Evolutionary conservation across 2,797 vertebrate genomes (phyloP).

Genomic region (Luscinia megarhynchos): DNA sequence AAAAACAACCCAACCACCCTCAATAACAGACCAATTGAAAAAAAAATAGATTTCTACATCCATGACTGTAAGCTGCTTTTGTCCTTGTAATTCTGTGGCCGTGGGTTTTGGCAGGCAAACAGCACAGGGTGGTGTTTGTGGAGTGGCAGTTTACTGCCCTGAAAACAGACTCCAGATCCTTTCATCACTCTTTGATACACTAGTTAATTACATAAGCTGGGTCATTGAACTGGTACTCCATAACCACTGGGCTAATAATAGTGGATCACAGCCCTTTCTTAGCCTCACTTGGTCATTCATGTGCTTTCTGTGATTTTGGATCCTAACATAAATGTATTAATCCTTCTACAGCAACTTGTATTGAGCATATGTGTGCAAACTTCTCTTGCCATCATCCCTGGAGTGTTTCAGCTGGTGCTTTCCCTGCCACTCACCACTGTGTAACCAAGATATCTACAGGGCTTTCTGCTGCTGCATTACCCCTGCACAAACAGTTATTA

Average conservation of each 20-base stretch:
- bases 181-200: background rate
- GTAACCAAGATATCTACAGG: background rate
- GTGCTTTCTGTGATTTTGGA: background rate
- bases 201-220: background rate
- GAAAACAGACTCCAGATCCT: background rate
- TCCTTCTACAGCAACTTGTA: background rate
- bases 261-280: background rate
- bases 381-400: background rate
- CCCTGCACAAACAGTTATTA: background rate
- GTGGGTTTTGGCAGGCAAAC: background rate
- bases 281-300: background rate
- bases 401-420: background rate
- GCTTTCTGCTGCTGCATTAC: background rate
- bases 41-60: background rate
- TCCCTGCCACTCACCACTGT: background rate
- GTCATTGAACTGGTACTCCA: background rate
- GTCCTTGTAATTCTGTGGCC: background rate
- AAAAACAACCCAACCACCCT: accelerated
- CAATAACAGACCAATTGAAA: background rate
- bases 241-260: background rate
- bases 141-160: background rate
- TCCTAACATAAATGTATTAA: background rate
- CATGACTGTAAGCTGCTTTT: background rate
- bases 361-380: background rate
- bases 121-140: background rate